These are phyloP conservation scores for Rhabdornis inornatus DNA, from an alignment of 2,113 vertebrate genomes.

Conservation along the genomic window DNA sequence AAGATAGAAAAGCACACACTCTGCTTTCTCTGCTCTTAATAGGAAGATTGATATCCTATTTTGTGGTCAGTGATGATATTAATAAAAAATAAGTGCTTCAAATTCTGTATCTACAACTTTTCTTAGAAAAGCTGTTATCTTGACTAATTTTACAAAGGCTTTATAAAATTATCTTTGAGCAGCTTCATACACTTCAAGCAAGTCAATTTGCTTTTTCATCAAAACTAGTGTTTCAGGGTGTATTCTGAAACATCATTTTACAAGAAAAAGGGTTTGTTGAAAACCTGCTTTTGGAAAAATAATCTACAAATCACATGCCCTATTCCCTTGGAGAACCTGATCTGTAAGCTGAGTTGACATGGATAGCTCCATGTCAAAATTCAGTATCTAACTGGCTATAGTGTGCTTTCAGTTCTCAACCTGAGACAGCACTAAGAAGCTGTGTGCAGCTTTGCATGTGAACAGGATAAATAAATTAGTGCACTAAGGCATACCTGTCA, in stretches of 20 bases:
- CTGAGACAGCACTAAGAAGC: slow-evolving; percentile 17
- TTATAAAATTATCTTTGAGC: not conserved
- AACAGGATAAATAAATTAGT: slow-evolving; percentile 36
- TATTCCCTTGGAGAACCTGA: not conserved
- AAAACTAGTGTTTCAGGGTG: not conserved
- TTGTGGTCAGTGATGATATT: not conserved
- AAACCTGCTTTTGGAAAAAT: not conserved
- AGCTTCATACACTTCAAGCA: not conserved
- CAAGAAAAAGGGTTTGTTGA: not conserved
- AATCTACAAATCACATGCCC: not conserved
- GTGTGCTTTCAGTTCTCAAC: slow-evolving; percentile 4
- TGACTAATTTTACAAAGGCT: not conserved
- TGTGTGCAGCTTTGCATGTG: slow-evolving; percentile 20
- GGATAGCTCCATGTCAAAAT: not conserved
- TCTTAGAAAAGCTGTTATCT: not conserved
- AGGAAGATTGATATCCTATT: not conserved
- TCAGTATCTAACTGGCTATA: not conserved
- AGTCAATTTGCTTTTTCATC: not conserved
- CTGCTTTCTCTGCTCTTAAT: not conserved
- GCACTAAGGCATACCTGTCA: slow-evolving; percentile 20
- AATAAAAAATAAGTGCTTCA: not conserved
- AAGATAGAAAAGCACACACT: not conserved
- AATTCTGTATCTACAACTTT: not conserved
- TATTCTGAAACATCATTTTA: not conserved
- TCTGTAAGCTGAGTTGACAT: not conserved